Conservation (phyloP, 2,888 invertebrate genomes). For the Calameuta idolon region DNA sequence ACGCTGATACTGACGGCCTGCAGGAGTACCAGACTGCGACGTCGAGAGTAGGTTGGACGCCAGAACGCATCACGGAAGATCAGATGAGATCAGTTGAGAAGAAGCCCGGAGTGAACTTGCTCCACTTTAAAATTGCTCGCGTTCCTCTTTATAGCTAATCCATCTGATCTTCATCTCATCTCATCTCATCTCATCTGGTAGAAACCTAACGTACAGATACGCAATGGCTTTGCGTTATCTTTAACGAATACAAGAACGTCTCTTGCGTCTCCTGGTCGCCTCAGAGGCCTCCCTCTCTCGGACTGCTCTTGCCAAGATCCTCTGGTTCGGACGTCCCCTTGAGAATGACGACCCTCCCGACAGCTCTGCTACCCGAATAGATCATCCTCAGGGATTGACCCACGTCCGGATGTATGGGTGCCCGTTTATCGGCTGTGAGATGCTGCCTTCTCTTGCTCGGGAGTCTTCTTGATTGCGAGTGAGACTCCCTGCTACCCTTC, state of each 20-base stretch:
- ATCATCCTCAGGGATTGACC: background rate
- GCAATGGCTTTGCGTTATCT: background rate
- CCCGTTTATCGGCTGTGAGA: background rate
- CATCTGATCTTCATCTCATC: background rate
- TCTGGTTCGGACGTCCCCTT: background rate
- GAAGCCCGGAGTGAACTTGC: background rate
- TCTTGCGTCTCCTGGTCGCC: background rate
- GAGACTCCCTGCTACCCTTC: slow-evolving; percentile 20
- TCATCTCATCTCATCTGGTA: background rate
- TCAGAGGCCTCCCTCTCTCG: background rate
- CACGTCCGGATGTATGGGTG: background rate
- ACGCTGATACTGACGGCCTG: background rate
- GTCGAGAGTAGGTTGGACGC: background rate
- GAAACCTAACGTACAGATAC: background rate
- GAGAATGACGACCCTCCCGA: background rate
- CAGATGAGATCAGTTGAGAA: background rate
- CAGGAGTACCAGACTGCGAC: background rate
- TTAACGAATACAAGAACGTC: background rate
- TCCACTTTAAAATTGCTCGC: background rate
- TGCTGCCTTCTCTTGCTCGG: background rate
- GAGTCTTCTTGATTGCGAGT: background rate
- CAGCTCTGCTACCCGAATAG: background rate
- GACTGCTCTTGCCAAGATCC: background rate
- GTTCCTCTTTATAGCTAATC: background rate
- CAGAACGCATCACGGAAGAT: background rate